A percentile compares a stretch with the other conserved stretches of the same genome.
These are phyloP conservation scores for Drosophila picticornis DNA, from an alignment of 2,888 invertebrate genomes.

Conservation along the genomic window DNA sequence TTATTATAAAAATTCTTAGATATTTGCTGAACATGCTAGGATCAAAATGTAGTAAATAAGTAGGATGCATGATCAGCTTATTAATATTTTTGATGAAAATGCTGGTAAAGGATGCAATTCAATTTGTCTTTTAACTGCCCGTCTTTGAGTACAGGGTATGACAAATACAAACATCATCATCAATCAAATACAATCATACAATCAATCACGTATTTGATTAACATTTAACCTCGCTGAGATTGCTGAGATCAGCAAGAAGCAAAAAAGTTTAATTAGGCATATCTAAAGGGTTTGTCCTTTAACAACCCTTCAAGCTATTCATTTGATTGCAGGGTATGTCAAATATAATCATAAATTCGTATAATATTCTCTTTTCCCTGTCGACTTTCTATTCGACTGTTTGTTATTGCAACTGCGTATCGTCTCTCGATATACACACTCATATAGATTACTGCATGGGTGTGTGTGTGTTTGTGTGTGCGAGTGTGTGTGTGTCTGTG, in stretches of 20 bases:
- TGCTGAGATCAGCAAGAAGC: background rate
- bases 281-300: background rate
- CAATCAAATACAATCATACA: too few relatives aligned
- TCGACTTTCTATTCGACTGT: conserved; percentile 29
- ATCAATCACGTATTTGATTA: too few relatives aligned
- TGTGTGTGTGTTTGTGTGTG: conserved; percentile 11
- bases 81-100: background rate
- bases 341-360: conserved; percentile 65
- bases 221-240: background rate
- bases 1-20: too few relatives aligned
- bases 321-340: conserved; percentile 35
- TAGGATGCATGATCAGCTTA: background rate
- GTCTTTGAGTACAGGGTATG: conserved; percentile 24
- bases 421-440: conserved; percentile 12
- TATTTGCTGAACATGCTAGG: background rate
- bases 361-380: conserved; percentile 26
- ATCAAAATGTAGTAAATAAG: background rate
- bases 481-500: conserved; percentile 17
- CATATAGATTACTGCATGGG: conserved; percentile 33
- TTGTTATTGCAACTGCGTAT: conserved; percentile 43
- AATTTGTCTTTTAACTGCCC: background rate
- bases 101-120: background rate
- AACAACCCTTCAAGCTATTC: background rate
- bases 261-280: background rate
- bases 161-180: too few relatives aligned